phyloP scores from a whole-genome alignment of 2,888 invertebrate genomes.

The Oscheius sp. region DNA sequence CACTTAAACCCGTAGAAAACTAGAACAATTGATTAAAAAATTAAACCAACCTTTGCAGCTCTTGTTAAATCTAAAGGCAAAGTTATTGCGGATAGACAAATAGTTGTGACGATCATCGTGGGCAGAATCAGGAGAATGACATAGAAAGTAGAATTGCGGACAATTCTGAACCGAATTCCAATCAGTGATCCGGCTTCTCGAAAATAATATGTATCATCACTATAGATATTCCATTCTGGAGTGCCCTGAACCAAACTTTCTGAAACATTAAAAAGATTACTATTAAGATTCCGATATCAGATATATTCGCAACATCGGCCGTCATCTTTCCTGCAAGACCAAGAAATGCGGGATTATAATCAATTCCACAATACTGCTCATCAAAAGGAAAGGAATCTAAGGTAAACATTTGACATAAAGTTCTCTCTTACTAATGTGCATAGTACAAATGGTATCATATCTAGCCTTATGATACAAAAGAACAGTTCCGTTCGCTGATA shows the following conservation, averaged over 20 bases:
- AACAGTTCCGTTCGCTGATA: background rate
- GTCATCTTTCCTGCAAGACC: too few relatives aligned
- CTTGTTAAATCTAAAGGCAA: background rate
- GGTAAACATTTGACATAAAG: too few relatives aligned
- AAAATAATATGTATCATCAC: too few relatives aligned
- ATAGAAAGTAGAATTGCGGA: background rate
- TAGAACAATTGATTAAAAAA: too few relatives aligned
- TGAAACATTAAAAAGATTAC: background rate
- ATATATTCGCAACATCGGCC: background rate
- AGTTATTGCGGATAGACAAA: constrained; percentile 1
- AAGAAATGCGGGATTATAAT: background rate
- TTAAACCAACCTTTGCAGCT: constrained; percentile 12
- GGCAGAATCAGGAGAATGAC: background rate
- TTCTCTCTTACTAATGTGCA: background rate
- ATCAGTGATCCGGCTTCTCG: too few relatives aligned
- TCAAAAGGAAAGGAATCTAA: constrained; percentile 15
- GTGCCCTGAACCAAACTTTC: background rate
- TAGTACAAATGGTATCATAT: background rate
- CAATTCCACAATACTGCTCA: background rate
- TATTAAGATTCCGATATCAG: too few relatives aligned
- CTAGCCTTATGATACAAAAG: background rate
- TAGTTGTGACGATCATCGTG: background rate
- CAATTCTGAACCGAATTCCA: background rate
- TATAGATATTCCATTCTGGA: constrained; percentile 13
- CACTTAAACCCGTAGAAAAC: background rate